Evolutionary conservation across 2,113 vertebrate species (phyloP).

Genomic region (Neoarius graeffei): DNA sequence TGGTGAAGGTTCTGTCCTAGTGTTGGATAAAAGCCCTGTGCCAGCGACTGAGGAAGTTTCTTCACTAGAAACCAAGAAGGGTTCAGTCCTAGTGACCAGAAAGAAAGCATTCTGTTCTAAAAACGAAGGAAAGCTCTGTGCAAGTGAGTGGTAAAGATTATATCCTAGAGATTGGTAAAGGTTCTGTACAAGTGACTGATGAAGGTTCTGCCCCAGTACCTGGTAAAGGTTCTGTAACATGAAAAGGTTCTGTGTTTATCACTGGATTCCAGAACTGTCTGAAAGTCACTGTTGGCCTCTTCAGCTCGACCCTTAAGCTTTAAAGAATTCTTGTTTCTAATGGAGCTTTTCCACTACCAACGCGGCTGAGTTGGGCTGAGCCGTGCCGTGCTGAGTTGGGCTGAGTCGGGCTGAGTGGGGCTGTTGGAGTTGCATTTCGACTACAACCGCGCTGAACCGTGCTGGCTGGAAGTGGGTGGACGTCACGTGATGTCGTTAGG

Average conservation of each 20-base stretch:
- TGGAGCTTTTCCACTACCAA: no score
- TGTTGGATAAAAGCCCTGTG: not conserved
- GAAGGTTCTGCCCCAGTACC: not conserved
- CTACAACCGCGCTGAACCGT: no score
- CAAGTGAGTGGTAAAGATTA: not conserved
- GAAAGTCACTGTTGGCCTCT: not conserved
- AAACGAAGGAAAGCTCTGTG: no score
- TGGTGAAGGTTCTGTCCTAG: not conserved
- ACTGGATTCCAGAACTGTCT: not conserved
- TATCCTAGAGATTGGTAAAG: not conserved
- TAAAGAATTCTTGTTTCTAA: not conserved
- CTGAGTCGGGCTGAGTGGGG: no score
- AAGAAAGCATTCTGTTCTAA: not conserved
- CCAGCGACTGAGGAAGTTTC: not conserved
- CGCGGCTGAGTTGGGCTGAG: no score
- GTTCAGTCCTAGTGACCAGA: not conserved
- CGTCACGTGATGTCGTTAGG: no score
- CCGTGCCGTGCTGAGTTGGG: no score
- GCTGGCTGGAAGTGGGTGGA: no score
- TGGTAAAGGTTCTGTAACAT: not conserved
- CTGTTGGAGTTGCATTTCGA: no score
- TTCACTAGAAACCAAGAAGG: not conserved
- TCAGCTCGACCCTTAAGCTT: not conserved
- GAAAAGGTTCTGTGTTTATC: not conserved
- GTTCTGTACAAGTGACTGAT: not conserved